Evolutionary conservation across 2,797 vertebrate genomes (phyloP), one percentile per base, ranked within the genome.

Genomic region (Oreochromis grahami): DNA sequence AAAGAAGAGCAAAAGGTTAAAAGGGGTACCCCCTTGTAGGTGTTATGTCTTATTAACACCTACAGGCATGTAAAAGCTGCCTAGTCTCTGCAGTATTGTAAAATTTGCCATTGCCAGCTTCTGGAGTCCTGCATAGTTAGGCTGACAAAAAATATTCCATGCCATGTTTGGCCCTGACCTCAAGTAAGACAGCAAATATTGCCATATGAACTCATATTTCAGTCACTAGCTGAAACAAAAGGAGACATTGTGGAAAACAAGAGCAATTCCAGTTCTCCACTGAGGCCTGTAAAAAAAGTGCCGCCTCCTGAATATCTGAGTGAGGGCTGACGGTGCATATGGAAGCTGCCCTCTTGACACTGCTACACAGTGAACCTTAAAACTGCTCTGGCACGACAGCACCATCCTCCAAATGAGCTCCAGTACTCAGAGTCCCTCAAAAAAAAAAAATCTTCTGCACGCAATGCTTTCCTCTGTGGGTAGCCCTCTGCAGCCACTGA

Each of bases 331-430:
- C 21, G 3, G 80, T 24, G 87, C 95, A 94, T 90, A 94, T 92
- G 94, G 92, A 85, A 51, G 89, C 76, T 91, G 90, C 90, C 95
- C 94, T 93, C 85, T 81, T 91, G 88, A 91, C 87, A 88, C 65
- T 17, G 72, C 76, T 84, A 82, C 81, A 79, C 5, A 9, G 13
- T 15, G 43, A 74, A 63, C 76, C 43, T 26, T 55, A n/a, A 21
- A 56, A 48, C 26, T 86, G 72, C 4, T 2, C 15, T 34, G 15
- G 6, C 87, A 85, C 13, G 7, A 56, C 68, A 63, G 14, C 12
- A 24, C 10, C 60, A 38, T 51, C 60, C 58, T 76, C 21, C 60
- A 36, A 29, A 79, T 68, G 36, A 88, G 19, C 52, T 79, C 26
- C 56, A 68, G 29, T 81, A 36, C 74, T 38, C 26, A n/a, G 43